A percentile compares a stretch with the other conserved stretches of the same genome.
Conservation (phyloP, 2,113 vertebrate genomes). For the Paramormyrops kingsleyae region DNA sequence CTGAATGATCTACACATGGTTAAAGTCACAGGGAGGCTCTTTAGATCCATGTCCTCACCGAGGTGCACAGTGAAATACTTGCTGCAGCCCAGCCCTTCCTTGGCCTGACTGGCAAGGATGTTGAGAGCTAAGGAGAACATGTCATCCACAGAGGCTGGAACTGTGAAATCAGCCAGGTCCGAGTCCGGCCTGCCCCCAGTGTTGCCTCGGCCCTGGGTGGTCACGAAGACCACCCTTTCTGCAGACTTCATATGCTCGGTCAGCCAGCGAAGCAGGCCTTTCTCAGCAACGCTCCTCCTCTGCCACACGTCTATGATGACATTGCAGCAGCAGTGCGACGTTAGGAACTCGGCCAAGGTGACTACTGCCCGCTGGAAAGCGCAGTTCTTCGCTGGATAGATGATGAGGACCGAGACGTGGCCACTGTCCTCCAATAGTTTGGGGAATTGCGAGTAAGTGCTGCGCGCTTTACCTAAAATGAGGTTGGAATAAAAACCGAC, state of each 20-base stretch:
- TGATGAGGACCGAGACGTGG: conserved; percentile 52
- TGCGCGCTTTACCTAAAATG: neutral
- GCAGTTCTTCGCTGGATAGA: conserved; percentile 59
- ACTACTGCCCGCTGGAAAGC: conserved; percentile 60
- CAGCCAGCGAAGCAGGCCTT: conserved; percentile 69
- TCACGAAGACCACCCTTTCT: conserved; percentile 61
- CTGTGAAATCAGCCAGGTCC: neutral
- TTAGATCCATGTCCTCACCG: conserved; percentile 23
- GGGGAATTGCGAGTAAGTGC: neutral
- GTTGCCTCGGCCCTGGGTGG: conserved; percentile 18
- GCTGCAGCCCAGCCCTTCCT: conserved; percentile 35
- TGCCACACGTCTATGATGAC: conserved; percentile 71
- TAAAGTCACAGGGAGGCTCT: conserved; percentile 43
- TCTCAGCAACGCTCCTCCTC: conserved; percentile 60
- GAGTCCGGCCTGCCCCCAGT: conserved; percentile 14
- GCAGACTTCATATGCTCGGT: conserved; percentile 52
- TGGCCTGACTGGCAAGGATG: conserved; percentile 59
- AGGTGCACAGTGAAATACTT: conserved; percentile 68
- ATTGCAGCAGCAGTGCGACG: conserved; percentile 47
- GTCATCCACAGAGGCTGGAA: conserved; percentile 55
- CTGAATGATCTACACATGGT: conserved; percentile 51
- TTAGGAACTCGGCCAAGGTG: conserved; percentile 64
- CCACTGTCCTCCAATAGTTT: neutral
- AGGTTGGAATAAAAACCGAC: neutral
- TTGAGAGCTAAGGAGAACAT: conserved; percentile 67